Evolutionary conservation across 2,113 vertebrate genomes (phyloP), one percentile per base, ranked within the genome.

Genomic region (Chaetorhynchus papuensis): DNA sequence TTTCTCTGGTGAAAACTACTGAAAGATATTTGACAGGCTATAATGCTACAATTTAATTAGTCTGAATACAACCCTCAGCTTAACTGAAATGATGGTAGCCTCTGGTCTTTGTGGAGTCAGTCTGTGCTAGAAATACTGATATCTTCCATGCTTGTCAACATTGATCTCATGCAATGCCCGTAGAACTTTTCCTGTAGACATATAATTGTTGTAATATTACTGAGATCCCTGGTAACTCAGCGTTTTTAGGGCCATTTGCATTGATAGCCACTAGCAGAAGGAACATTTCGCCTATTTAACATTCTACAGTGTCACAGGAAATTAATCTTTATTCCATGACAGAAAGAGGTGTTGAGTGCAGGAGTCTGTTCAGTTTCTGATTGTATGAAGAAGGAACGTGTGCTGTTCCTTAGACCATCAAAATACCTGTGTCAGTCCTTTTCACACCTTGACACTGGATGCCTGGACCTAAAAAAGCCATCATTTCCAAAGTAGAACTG

Each of bases 61-160:
- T 68, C 22, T 87, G 56, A 91, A 47, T 71, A 47, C 11, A 26
- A 80, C 7, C 64, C 24, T 83, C 24, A 68, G 37, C 27, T 33
- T 80, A 53, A 31, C 41, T 87, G 37, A 54, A 71, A 47, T 47
- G 7, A 60, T 59, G 56, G 20, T 27, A 72, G 5, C 14, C 39
- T 68, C 18, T 81, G 24, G 15, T 63, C 18, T 80, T 77, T 66
- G 26, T 16, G 13, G 18, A 72, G 26, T 41, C 44, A 50, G 13
- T 45, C 30, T 37, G 2, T 27, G 27, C 35, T 74, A 18, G 61
- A 85, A 52, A 63, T 37, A 50, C 3, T 1, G 3, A 5, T 39
- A 45, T 0, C 0, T 88, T 71, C 31, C 6, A 1, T 66, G 9
- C 31, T 39, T 88, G 28, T 66, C 26, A 53, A 47, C 13, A 8